Evolutionary conservation across 2,888 invertebrate species (phyloP).

Genomic region (Atethmia centrago): DNA sequence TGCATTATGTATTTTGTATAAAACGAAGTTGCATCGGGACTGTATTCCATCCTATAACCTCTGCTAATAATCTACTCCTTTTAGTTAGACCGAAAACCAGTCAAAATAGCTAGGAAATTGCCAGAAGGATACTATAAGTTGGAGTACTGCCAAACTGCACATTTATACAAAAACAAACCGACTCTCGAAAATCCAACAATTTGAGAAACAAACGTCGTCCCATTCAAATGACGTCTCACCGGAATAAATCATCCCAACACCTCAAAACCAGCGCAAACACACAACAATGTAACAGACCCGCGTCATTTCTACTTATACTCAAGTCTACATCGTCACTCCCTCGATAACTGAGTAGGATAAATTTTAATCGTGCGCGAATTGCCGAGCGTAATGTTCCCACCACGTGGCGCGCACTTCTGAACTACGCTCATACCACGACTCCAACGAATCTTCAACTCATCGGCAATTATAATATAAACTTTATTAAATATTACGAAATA

Average conservation of each 20-base stretch:
- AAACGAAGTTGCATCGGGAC: too few relatives aligned
- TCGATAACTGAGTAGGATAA: slow-evolving; percentile 88
- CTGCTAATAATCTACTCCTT: too few relatives aligned
- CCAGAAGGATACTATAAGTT: not conserved
- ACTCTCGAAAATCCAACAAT: slow-evolving; percentile 13
- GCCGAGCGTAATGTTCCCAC: slow-evolving; percentile 82
- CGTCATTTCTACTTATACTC: slow-evolving; percentile 64
- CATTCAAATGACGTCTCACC: slow-evolving; percentile 37
- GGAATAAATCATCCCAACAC: slow-evolving; percentile 46
- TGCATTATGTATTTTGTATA: too few relatives aligned
- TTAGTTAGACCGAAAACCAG: not conserved
- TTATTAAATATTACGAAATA: slow-evolving; percentile 64
- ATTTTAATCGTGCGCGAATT: slow-evolving; percentile 90
- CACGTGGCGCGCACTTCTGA: slow-evolving; percentile 84
- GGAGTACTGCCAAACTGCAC: slow-evolving; percentile 16
- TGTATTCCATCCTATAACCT: too few relatives aligned
- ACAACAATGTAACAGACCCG: slow-evolving; percentile 46
- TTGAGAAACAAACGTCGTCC: slow-evolving; percentile 34
- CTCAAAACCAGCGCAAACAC: slow-evolving; percentile 38
- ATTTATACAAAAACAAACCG: slow-evolving; percentile 15
- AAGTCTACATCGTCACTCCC: slow-evolving; percentile 80
- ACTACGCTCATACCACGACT: slow-evolving; percentile 73
- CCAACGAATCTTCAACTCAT: slow-evolving; percentile 78
- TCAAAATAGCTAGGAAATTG: not conserved
- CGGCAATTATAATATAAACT: slow-evolving; percentile 68